A percentile compares a stretch with the other conserved stretches of the same genome.
Conservation (phyloP, 2,797 vertebrate genomes). For the Tokudaia muenninki region DNA sequence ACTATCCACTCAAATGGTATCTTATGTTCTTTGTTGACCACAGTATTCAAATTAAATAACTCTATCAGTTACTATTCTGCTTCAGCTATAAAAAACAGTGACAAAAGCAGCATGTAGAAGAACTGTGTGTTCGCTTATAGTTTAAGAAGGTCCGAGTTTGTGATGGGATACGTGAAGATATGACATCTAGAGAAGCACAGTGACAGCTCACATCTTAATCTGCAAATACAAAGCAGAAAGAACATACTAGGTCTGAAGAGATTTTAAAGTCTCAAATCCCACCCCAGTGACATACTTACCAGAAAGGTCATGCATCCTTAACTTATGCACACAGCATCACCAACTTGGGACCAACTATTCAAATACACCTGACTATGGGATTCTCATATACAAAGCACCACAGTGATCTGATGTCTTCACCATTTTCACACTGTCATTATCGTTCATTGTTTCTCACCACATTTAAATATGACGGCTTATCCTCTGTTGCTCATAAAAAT, state of each 20-base stretch:
- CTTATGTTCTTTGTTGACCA: not conserved
- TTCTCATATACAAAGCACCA: not conserved
- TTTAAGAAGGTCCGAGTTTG: not conserved
- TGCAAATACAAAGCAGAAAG: not conserved
- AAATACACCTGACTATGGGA: not conserved
- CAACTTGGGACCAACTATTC: not conserved
- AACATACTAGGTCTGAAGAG: not conserved
- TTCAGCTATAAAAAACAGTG: not conserved
- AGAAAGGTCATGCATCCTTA: not conserved
- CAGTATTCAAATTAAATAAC: conserved; percentile 16
- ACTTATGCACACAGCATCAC: not conserved
- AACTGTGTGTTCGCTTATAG: not conserved
- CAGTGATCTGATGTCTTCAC: not conserved
- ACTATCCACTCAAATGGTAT: conserved; percentile 5
- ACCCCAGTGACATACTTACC: not conserved
- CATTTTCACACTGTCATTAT: not conserved
- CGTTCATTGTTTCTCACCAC: not conserved
- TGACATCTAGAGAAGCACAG: not conserved
- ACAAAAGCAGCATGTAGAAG: not conserved
- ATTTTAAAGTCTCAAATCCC: not conserved
- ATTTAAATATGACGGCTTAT: conserved; percentile 13
- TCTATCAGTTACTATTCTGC: not conserved
- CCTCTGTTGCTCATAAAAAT: conserved; percentile 53
- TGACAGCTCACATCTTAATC: not conserved
- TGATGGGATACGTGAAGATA: not conserved